A percentile compares a stretch with the other conserved stretches of the same genome.
phyloP scores from a whole-genome alignment of 1,140 invertebrate genomes.

The Varroa destructor region DNA sequence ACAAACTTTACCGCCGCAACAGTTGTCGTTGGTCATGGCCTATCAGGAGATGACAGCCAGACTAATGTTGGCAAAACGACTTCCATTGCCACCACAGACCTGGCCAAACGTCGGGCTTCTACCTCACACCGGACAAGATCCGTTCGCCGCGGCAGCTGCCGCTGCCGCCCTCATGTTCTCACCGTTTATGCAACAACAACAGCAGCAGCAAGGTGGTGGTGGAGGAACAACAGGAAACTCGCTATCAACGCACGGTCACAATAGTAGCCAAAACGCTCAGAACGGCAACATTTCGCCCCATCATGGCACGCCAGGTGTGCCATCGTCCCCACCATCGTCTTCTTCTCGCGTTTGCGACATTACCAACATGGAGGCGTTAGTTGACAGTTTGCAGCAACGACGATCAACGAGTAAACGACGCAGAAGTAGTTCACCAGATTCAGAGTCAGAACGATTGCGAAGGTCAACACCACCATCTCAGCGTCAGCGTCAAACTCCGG shows the following conservation, averaged over 20 bases:
- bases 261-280: neutral
- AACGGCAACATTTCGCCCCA: no score
- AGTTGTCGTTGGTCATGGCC: conserved; percentile 23
- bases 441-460: no score
- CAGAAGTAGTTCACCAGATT: no score
- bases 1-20: conserved; percentile 19
- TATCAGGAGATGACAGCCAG: conserved; percentile 25
- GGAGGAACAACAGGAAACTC: no score
- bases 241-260: no score
- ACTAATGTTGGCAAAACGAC: conserved; percentile 1
- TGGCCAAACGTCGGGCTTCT: conserved; percentile 21
- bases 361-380: conserved; percentile 11
- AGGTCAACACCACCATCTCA: no score
- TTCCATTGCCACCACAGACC: conserved; percentile 5
- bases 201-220: neutral
- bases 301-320: neutral
- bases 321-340: neutral
- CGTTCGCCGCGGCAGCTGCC: conserved; percentile 5
- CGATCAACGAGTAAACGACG: neutral
- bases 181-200: conserved; percentile 20
- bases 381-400: conserved; percentile 18
- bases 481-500: no score
- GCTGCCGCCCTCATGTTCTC: conserved; percentile 22
- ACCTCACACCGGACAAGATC: conserved; percentile 14
- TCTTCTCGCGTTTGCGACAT: conserved; percentile 4